Percentiles rank a stretch among this genome's conserved stretches.
Evolutionary conservation across 2,888 invertebrate genomes (phyloP).

Genomic region (Pyrrhia umbra): DNA sequence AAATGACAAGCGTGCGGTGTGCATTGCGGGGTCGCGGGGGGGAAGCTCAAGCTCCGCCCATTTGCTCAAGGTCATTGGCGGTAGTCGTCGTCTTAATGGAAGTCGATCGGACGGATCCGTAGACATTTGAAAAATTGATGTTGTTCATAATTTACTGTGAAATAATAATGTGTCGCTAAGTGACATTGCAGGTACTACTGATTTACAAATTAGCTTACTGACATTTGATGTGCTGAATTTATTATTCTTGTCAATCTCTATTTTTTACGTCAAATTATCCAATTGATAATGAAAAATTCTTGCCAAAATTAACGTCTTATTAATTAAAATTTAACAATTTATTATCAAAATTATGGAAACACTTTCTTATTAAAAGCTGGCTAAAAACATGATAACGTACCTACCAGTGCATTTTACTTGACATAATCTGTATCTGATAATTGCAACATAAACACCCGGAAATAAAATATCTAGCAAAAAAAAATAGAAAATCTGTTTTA

Average conservation of each 20-base stretch:
- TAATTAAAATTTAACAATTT: too few relatives aligned
- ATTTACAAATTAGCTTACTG: conserved; percentile 23
- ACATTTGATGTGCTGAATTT: background rate
- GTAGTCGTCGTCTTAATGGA: too few relatives aligned
- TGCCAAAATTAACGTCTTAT: background rate
- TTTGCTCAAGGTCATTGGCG: too few relatives aligned
- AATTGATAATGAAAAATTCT: background rate
- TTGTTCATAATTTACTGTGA: conserved; percentile 68
- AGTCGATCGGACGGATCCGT: conserved; percentile 65
- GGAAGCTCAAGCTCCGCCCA: too few relatives aligned
- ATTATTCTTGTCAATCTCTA: background rate
- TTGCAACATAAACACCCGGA: too few relatives aligned
- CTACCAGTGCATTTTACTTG: too few relatives aligned
- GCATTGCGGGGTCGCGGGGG: too few relatives aligned
- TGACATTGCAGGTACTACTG: conserved; percentile 17
- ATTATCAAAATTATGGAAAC: too few relatives aligned
- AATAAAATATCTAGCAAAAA: background rate
- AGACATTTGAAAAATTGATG: conserved; percentile 72
- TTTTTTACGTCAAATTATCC: background rate
- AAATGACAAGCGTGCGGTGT: too few relatives aligned
- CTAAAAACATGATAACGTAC: too few relatives aligned
- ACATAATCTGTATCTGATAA: too few relatives aligned
- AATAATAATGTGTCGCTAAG: conserved; percentile 61
- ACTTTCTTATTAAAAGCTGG: too few relatives aligned
- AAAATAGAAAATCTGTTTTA: background rate